Evolutionary conservation across 2,113 vertebrate genomes (phyloP).

Genomic region (Upupa epops): DNA sequence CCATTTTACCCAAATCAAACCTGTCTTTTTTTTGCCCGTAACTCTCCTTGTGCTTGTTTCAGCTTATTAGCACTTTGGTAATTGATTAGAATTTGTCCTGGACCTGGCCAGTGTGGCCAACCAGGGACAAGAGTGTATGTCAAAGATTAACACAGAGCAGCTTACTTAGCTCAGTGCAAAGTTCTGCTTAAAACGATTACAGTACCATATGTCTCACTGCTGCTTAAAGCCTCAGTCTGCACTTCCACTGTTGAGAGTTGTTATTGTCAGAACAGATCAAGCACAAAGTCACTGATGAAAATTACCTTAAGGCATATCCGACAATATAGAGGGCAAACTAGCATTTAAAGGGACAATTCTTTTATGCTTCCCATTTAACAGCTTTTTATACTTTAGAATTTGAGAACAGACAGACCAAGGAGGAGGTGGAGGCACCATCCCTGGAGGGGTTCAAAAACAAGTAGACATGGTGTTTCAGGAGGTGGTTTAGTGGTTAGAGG

Average conservation of each 20-base stretch:
- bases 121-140: background rate
- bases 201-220: background rate
- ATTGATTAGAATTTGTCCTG: too few relatives aligned
- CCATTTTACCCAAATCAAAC: too few relatives aligned
- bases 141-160: background rate
- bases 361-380: background rate
- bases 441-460: too few relatives aligned
- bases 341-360: background rate
- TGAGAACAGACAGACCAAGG: background rate
- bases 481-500: too few relatives aligned
- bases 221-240: background rate
- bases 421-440: too few relatives aligned
- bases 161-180: background rate
- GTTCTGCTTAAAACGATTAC: background rate
- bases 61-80: too few relatives aligned
- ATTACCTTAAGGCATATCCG: background rate
- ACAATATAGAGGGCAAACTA: background rate
- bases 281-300: background rate
- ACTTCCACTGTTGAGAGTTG: background rate
- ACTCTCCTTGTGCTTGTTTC: too few relatives aligned
- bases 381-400: background rate
- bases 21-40: too few relatives aligned
- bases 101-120: too few relatives aligned
- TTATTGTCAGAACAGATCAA: constrained; percentile 25
- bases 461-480: too few relatives aligned